These are phyloP conservation scores for Peucedramus taeniatus DNA, from an alignment of 2,113 vertebrate species.

Conservation along the genomic window DNA sequence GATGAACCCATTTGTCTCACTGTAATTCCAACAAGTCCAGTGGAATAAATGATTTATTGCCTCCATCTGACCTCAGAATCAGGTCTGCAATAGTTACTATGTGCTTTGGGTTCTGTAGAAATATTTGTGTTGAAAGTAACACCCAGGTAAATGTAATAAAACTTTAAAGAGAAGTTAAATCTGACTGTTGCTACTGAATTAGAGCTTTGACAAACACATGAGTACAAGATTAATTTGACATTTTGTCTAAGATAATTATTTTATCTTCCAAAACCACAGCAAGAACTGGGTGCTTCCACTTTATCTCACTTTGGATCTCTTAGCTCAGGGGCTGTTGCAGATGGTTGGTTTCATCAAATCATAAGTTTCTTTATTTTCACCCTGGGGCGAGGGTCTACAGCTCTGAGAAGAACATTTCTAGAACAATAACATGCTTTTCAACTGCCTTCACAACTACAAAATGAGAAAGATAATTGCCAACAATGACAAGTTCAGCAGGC, in stretches of 20 bases:
- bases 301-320: conserved; percentile 23
- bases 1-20: background rate
- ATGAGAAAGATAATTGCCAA: background rate
- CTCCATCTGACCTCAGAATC: background rate
- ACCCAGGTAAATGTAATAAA: background rate
- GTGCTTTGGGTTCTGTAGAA: background rate
- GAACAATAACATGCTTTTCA: background rate
- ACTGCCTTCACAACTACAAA: background rate
- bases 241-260: background rate
- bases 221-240: background rate
- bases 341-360: background rate
- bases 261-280: conserved; percentile 12
- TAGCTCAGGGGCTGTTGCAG: background rate
- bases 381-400: background rate
- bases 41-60: conserved; percentile 14
- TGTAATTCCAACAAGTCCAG: background rate
- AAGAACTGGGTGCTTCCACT: background rate
- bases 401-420: background rate
- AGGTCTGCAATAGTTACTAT: background rate
- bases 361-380: fast-evolving
- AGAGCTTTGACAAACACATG: background rate
- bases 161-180: background rate
- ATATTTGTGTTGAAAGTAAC: background rate
- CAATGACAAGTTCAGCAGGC: background rate
- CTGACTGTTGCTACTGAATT: background rate